Evolutionary conservation across 2,797 vertebrate species (phyloP), one percentile per base, ranked within the genome.

Genomic region (Takifugu rubripes): DNA sequence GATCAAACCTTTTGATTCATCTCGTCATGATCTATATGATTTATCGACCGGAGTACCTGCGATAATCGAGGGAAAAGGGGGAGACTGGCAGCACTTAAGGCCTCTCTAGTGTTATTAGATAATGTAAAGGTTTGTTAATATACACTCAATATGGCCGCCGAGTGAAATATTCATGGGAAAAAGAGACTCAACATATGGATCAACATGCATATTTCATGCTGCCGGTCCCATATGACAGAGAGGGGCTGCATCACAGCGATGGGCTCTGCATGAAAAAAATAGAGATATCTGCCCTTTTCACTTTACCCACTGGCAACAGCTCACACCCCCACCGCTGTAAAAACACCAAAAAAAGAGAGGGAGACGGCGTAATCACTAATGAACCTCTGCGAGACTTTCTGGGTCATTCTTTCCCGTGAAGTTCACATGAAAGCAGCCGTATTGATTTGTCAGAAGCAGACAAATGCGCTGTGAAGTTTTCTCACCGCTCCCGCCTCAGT

Each of bases 391-490:
- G 61, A 67, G 76, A 25, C 6, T 81, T 81, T 78, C 72, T 76
- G 68, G 81, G 79, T 82, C 52, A 55, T 62, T 81, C 72, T 75
- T 73, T 75, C 81, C 75, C 54, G 49, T 69, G 76, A 81, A 84
- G 82, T 81, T 82, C 78, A 82, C 67, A 88, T 85, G 68, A 89
- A 90, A 89, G 84, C 73, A 70, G 57, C 21, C 75, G 59, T 83
- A 91, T 91, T 83, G 91, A 91, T 91, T 88, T 81, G 70, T 82
- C 55, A 78, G 61, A 58, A 36, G 54, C 78, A 77, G 69, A 79
- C 56, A 81, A 88, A 83, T 82, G 61, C 63, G 73, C 64, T 67
- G 72, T 79, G 74, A 86, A 84, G 83, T 83, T 82, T 73, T 84
- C 61, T 72, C 58, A 48, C 11, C 36, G 51, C 71, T 70, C 70